A percentile compares a stretch with the other conserved stretches of the same genome.
Conservation (phyloP, 2,797 vertebrate species). For the Antennarius maculatus region DNA sequence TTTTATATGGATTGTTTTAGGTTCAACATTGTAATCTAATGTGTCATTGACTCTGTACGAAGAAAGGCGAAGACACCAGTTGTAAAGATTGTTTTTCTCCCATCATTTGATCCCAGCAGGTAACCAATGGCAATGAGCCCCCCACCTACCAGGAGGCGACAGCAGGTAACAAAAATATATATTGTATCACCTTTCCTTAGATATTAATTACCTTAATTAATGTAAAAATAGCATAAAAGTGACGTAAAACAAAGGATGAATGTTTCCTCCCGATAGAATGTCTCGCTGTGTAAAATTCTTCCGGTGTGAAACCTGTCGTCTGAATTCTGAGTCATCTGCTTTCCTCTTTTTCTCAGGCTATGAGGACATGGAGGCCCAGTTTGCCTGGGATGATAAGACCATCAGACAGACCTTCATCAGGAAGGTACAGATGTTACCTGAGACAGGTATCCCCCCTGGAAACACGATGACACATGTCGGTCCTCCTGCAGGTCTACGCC, state of each 20-base stretch:
- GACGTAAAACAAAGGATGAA: background rate
- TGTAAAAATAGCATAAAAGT: background rate
- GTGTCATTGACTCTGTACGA: background rate
- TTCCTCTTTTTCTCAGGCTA: conserved; percentile 69
- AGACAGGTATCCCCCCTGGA: background rate
- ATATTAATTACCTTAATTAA: too few species aligned
- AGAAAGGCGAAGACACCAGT: background rate
- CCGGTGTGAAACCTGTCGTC: too few species aligned
- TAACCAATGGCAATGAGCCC: conserved; percentile 82
- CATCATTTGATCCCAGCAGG: conserved; percentile 69
- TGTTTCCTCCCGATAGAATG: too few species aligned
- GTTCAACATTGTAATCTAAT: background rate
- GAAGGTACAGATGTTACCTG: conserved; percentile 81
- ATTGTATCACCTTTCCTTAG: too few species aligned
- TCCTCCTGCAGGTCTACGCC: conserved; percentile 87
- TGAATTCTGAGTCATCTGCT: background rate
- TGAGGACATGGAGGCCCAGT: conserved; percentile 86
- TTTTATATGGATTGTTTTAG: background rate
- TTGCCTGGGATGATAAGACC: conserved; percentile 88
- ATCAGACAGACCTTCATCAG: conserved; percentile 91
- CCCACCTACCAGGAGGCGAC: conserved; percentile 93
- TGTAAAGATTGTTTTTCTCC: background rate
- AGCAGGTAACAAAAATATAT: conserved; percentile 72
- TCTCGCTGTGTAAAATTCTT: too few species aligned
- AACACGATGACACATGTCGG: background rate